Evolutionary conservation across 2,888 invertebrate species (phyloP).

Genomic region (Frankliniella intonsa): DNA sequence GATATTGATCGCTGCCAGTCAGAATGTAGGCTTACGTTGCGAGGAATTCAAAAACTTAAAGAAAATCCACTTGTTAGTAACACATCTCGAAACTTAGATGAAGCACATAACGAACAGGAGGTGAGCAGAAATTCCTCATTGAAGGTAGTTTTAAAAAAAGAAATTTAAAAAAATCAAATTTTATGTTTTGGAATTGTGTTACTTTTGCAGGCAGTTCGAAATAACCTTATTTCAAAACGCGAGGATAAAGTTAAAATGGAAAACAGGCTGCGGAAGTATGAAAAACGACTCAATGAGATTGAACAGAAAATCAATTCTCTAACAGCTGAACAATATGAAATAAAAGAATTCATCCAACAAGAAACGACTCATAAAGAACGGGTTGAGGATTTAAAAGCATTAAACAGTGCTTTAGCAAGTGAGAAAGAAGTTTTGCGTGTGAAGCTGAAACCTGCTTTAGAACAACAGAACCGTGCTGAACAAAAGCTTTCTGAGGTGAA

Average conservation of each 20-base stretch:
- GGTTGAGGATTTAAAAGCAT: slow-evolving; percentile 49
- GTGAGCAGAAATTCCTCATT: not conserved
- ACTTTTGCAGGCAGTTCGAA: not conserved
- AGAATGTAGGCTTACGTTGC: not conserved
- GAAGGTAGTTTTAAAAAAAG: too few relatives aligned
- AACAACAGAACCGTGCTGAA: slow-evolving; percentile 37
- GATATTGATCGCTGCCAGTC: not conserved
- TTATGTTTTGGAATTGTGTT: not conserved
- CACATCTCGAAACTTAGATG: not conserved
- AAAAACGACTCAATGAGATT: not conserved
- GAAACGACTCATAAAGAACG: slow-evolving; percentile 48
- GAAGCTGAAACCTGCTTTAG: slow-evolving; percentile 38
- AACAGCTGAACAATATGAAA: not conserved
- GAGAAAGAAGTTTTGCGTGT: slow-evolving; percentile 39
- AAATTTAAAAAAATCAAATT: too few relatives aligned
- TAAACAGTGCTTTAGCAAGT: slow-evolving; percentile 44
- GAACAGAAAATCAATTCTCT: not conserved
- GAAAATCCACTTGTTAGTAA: not conserved
- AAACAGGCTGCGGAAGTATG: not conserved
- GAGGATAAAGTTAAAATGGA: not conserved
- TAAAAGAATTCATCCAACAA: slow-evolving; percentile 38
- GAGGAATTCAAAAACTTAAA: not conserved
- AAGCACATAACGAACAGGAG: not conserved
- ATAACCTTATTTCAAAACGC: not conserved
- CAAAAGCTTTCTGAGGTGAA: slow-evolving; percentile 28